Evolutionary conservation across 2,888 invertebrate species (phyloP).

Genomic region (Meliscaeva auricollis): DNA sequence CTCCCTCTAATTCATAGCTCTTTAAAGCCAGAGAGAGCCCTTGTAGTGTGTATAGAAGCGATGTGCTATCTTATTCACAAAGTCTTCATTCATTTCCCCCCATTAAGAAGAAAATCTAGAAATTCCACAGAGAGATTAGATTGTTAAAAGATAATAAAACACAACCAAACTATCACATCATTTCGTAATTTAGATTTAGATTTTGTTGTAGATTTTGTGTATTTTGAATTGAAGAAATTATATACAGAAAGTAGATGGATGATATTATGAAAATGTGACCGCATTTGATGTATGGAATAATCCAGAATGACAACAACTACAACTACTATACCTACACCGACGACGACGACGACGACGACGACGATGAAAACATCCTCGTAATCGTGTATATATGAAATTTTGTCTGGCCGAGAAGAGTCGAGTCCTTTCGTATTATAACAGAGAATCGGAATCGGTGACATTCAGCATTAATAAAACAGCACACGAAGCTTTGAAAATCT

Average conservation of each 20-base stretch:
- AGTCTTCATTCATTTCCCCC: background rate
- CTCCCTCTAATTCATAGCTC: no score
- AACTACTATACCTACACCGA: background rate
- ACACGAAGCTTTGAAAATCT: slow-evolving; percentile 66
- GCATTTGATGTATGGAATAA: slow-evolving; percentile 44
- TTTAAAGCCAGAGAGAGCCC: no score
- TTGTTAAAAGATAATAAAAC: slow-evolving; percentile 57
- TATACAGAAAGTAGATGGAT: slow-evolving; percentile 3
- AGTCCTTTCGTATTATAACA: background rate
- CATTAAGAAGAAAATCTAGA: background rate
- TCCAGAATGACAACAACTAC: slow-evolving; percentile 17
- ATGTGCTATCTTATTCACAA: background rate
- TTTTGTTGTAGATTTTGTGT: background rate
- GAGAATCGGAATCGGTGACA: slow-evolving; percentile 66
- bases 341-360: no score
- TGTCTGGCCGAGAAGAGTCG: background rate
- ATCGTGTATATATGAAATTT: background rate
- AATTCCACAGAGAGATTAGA: slow-evolving; percentile 36
- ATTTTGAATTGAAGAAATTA: background rate
- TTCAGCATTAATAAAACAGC: slow-evolving; percentile 70
- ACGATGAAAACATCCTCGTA: slow-evolving; percentile 38
- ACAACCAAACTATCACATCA: slow-evolving; percentile 63
- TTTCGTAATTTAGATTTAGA: slow-evolving; percentile 16
- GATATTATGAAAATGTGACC: slow-evolving; percentile 65
- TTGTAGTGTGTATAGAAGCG: no score